phyloP scores from a whole-genome alignment of 2,797 vertebrate species.

The Tragelaphus eurycerus region DNA sequence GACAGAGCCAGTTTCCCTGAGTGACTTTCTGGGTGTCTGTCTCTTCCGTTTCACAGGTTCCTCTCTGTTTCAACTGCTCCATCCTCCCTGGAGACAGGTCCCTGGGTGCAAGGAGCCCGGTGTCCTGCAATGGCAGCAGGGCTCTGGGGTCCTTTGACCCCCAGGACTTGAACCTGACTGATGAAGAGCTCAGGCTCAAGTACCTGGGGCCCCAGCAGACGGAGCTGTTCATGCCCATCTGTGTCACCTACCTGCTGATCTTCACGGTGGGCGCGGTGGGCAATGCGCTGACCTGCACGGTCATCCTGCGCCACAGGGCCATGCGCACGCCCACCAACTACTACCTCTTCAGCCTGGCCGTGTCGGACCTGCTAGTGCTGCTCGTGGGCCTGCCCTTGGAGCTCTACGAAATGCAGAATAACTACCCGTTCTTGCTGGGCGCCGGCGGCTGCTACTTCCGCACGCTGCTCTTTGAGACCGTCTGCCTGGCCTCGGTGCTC shows the following conservation, averaged over 20 bases:
- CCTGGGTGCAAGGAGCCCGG: not conserved
- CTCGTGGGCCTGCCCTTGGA: constrained; percentile 95
- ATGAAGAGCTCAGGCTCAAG: constrained; percentile 87
- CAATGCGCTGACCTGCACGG: constrained; percentile 91
- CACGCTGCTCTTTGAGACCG: constrained; percentile 92
- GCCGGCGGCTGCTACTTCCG: constrained; percentile 92
- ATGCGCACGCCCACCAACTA: constrained; percentile 97
- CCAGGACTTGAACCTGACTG: constrained; percentile 86
- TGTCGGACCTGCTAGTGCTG: constrained; percentile 95
- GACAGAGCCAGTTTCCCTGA: not conserved
- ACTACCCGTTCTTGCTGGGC: constrained; percentile 94
- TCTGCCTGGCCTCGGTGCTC: constrained; percentile 95
- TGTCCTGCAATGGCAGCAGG: constrained; percentile 84
- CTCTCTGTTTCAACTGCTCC: constrained; percentile 83
- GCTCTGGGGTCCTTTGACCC: constrained; percentile 1
- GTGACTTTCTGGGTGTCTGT: not conserved
- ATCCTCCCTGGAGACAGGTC: not conserved
- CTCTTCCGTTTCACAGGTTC: not conserved
- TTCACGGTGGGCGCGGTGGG: constrained; percentile 91
- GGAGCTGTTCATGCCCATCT: constrained; percentile 88
- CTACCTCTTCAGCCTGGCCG: constrained; percentile 94
- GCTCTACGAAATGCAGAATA: constrained; percentile 94
- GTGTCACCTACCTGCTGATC: constrained; percentile 90
- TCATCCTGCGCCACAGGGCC: constrained; percentile 91
- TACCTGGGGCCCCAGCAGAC: constrained; percentile 89